Percentiles rank a stretch among this genome's conserved stretches.
Conservation (phyloP, 2,797 vertebrate species). For the Todus mexicanus region DNA sequence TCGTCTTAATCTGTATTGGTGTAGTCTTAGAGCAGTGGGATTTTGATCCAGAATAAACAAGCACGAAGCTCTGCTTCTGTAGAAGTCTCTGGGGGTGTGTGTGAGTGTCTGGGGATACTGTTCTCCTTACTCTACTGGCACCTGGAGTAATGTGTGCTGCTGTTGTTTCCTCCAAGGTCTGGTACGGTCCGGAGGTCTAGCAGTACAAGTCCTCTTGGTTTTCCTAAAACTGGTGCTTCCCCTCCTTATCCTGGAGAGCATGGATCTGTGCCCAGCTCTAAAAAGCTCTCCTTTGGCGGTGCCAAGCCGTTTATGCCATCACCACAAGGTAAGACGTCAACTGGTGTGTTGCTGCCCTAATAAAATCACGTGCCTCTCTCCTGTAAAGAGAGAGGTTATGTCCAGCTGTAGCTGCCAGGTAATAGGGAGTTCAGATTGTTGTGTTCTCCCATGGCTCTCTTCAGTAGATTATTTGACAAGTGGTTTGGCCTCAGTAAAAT, state of each 20-base stretch:
- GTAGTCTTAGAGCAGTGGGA: neutral
- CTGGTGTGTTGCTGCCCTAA: neutral
- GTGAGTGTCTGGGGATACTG: neutral
- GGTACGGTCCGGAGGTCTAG: conserved; percentile 73
- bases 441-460: neutral
- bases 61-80: neutral
- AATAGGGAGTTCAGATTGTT: neutral
- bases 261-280: conserved; percentile 59
- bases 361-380: neutral
- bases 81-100: neutral
- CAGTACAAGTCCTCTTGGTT: conserved; percentile 73
- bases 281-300: conserved; percentile 77
- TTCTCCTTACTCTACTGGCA: neutral
- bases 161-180: conserved; percentile 69
- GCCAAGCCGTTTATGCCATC: conserved; percentile 81
- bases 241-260: conserved; percentile 78
- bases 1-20: neutral
- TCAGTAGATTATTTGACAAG: neutral
- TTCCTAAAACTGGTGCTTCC: conserved; percentile 78
- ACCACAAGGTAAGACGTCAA: conserved; percentile 78
- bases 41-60: neutral
- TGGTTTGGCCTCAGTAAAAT: neutral
- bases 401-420: neutral
- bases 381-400: neutral
- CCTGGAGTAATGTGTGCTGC: neutral